phyloP scores from a whole-genome alignment of 2,888 invertebrate species.

The Drosophila putrida region DNA sequence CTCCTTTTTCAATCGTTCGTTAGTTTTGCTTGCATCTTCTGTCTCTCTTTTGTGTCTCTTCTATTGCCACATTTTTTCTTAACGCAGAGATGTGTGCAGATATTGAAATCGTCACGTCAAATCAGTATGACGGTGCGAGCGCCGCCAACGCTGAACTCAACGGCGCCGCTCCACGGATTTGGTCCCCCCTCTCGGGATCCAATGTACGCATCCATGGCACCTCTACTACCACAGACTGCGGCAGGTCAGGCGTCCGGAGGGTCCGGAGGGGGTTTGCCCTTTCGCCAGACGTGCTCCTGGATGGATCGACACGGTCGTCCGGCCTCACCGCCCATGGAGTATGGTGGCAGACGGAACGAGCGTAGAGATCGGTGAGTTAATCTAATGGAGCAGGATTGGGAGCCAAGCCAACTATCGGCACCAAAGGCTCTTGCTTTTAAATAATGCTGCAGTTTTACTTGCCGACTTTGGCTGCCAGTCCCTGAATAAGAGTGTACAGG shows the following conservation, averaged over 20 bases:
- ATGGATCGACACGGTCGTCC: conserved; percentile 96
- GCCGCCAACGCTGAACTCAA: conserved; percentile 88
- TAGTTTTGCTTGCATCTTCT: conserved; percentile 78
- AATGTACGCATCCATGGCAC: conserved; percentile 85
- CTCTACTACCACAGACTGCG: conserved; percentile 81
- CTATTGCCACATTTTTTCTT: conserved; percentile 86
- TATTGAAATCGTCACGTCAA: conserved; percentile 95
- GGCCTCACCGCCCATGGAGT: conserved; percentile 92
- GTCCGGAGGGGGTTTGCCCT: conserved; percentile 81
- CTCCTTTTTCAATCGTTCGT: conserved; percentile 57
- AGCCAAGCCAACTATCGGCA: no score
- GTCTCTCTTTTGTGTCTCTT: conserved; percentile 85
- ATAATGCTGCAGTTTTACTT: no score
- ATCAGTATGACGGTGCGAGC: conserved; percentile 95
- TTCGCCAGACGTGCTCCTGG: conserved; percentile 95
- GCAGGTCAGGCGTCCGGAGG: conserved; percentile 73
- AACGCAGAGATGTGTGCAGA: conserved; percentile 88
- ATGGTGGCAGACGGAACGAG: conserved; percentile 85
- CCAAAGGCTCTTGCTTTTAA: no score
- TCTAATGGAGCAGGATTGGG: neutral
- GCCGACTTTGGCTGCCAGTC: no score
- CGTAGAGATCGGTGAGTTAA: conserved; percentile 83
- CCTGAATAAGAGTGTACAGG: no score
- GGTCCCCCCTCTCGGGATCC: conserved; percentile 85
- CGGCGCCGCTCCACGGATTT: conserved; percentile 88